Base-by-base conservation (phyloP, 2,113 vertebrate genomes). In the Lates calcarifer region DNA sequence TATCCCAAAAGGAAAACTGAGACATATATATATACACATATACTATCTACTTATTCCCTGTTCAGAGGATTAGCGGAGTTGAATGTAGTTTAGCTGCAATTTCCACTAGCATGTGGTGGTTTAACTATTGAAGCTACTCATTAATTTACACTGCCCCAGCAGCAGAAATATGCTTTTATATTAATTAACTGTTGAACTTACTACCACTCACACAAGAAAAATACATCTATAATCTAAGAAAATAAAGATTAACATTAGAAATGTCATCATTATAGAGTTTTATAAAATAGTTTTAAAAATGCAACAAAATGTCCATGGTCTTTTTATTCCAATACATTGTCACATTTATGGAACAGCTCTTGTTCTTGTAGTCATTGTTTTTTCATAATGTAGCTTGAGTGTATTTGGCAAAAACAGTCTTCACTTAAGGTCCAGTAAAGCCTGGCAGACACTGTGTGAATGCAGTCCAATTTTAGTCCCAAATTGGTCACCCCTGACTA, bases 41-140 rank as follows among this genome's bases (percentile, higher is more conserved):
- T n/a, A n/a, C n/a, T n/a, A 10, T 24, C 4, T 64, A 43, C 33
- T 9, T 39, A 22, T 62, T 53, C 63, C 58, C 45, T 31, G 47
- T 62, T 79, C 14, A 17, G 58, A 15, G 77, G 70, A 84, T 79
- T 63, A 74, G 72, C 12, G 28, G 49, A 24, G 84, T 71, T 57
- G 70, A 20, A 28, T 6, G 71, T 69, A 65, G 55, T 20, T 79
- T 49, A 68, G 31, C 69, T 60, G 55, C 33, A 41, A 26, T 65
- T 88, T 80, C 63, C 62, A 70, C 51, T 12, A 74, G 66, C 83
- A 77, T 68, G 66, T 69, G 62, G 45, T 60, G 28, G 61, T 79
- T 83, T 77, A 83, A 75, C 76, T 77, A 81, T 75, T 77, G 33
- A 85, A 85, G 65, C 69, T 43, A 41, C 55, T 83, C 49, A 81